Evolutionary conservation across 2,113 vertebrate species (phyloP).

Genomic region (Upupa epops): DNA sequence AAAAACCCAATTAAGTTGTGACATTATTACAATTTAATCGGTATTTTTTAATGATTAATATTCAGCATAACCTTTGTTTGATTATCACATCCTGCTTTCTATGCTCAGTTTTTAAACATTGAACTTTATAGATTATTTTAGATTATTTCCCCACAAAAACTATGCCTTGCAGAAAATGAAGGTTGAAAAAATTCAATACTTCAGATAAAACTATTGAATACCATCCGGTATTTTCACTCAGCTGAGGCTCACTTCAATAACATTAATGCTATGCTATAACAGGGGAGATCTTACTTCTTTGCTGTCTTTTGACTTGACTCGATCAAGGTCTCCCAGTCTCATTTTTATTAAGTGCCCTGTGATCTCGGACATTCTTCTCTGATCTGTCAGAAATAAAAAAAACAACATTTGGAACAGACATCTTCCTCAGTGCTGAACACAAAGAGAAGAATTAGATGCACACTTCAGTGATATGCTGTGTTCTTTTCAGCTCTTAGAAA

Average conservation of each 20-base stretch:
- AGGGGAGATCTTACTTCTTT: constrained; percentile 85
- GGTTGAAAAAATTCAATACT: neutral
- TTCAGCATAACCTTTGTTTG: neutral
- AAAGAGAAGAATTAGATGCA: neutral
- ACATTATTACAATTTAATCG: neutral
- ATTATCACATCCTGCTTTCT: neutral
- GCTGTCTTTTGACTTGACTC: constrained; percentile 85
- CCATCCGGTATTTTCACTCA: neutral
- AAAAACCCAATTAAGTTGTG: neutral
- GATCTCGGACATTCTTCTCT: constrained; percentile 95
- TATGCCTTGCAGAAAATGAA: neutral
- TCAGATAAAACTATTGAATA: too few relatives aligned
- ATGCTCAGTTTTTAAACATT: neutral
- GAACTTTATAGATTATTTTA: neutral
- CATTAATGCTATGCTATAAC: neutral
- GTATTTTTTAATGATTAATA: neutral
- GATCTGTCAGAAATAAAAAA: constrained; percentile 79
- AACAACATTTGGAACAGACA: neutral
- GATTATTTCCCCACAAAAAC: neutral
- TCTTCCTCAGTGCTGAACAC: neutral
- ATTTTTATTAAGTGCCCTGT: constrained; percentile 91
- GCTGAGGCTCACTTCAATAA: neutral
- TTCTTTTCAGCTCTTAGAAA: neutral
- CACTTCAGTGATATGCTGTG: neutral
- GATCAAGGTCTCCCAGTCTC: constrained; percentile 90